Conservation (phyloP, 2,797 vertebrate species). For the Rhinatrema bivittatum region DNA sequence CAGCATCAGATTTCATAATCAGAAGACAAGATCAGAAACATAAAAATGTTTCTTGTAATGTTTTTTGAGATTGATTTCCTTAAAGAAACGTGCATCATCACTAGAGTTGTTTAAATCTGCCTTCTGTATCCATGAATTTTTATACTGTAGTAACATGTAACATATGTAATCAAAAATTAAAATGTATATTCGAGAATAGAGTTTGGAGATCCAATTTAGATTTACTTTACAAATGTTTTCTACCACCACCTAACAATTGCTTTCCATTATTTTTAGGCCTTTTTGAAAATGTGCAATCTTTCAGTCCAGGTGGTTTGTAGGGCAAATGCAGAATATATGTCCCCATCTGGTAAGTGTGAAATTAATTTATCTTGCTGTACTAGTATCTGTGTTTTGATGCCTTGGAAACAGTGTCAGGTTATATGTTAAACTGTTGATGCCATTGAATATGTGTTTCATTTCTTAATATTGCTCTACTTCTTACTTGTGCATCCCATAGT, state of each 20-base stretch:
- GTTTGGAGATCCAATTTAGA: constrained; percentile 27
- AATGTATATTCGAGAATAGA: too few species aligned
- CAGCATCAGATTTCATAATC: too few species aligned
- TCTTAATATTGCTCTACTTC: too few species aligned
- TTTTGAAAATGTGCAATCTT: constrained; percentile 86
- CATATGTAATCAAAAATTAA: too few species aligned
- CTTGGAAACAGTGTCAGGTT: constrained; percentile 56
- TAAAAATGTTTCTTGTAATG: too few species aligned
- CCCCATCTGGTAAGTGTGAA: constrained; percentile 82
- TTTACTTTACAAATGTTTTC: constrained; percentile 9
- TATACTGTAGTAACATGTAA: too few species aligned
- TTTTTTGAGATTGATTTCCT: too few species aligned
- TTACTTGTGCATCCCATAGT: constrained; percentile 7
- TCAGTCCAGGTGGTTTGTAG: constrained; percentile 71
- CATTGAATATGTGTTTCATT: neutral
- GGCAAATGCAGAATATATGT: constrained; percentile 73
- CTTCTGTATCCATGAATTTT: too few species aligned
- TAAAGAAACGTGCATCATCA: too few species aligned
- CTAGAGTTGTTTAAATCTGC: too few species aligned
- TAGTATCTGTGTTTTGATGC: constrained; percentile 39
- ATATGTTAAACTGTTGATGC: constrained; percentile 16
- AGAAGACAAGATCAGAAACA: too few species aligned
- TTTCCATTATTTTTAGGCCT: constrained; percentile 65
- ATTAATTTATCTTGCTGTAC: constrained; percentile 42
- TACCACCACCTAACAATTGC: constrained; percentile 14